Evolutionary conservation across 2,888 invertebrate species (phyloP).

Genomic region (Lithophane socia): DNA sequence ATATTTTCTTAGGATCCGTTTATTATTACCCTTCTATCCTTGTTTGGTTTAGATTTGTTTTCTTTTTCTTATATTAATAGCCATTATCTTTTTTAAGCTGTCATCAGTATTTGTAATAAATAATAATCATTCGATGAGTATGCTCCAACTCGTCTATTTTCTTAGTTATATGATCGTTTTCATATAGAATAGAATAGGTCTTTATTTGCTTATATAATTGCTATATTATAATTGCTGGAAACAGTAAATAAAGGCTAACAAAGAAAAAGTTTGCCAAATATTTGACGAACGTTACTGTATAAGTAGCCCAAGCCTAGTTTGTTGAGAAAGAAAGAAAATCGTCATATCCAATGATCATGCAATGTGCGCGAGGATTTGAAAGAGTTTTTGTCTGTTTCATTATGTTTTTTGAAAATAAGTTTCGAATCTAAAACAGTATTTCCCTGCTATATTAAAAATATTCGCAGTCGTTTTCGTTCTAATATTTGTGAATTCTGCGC

Average conservation of each 20-base stretch:
- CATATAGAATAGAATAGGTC: neutral
- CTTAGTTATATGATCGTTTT: neutral
- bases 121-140: neutral
- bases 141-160: neutral
- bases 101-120: neutral
- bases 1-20: neutral
- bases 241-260: neutral
- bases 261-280: neutral
- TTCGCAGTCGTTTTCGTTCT: neutral
- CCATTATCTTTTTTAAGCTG: neutral
- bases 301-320: neutral
- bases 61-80: neutral
- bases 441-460: neutral
- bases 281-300: neutral
- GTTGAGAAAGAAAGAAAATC: neutral
- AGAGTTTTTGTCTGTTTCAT: too few relatives aligned
- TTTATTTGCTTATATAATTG: too few relatives aligned
- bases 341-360: neutral
- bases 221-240: neutral
- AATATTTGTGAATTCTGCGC: constrained; percentile 1
- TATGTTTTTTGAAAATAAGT: neutral
- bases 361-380: neutral
- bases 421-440: too few relatives aligned
- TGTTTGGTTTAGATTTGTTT: constrained; percentile 13
- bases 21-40: neutral